Percentiles rank a stretch among this genome's conserved stretches.
Conservation (phyloP, 2,113 vertebrate genomes). For the Otolemur garnettii region DNA sequence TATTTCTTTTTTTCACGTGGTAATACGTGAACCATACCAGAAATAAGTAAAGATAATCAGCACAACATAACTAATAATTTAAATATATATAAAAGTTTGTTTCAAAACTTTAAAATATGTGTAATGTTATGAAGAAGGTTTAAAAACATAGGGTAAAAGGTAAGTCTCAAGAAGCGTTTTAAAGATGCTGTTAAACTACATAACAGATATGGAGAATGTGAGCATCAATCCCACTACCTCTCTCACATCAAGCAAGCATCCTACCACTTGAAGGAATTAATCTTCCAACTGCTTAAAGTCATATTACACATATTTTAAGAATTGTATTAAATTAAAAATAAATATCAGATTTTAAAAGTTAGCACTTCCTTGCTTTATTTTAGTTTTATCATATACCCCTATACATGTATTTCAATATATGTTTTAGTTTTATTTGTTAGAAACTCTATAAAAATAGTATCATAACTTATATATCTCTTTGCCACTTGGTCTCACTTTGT, state of each 20-base stretch:
- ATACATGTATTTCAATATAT: not conserved
- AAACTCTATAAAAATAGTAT: not conserved
- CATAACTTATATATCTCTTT: not conserved
- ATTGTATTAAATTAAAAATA: not conserved
- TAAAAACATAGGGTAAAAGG: not conserved
- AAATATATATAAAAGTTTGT: not conserved
- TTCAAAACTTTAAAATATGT: not conserved
- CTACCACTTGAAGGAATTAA: no score
- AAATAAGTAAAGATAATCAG: not conserved
- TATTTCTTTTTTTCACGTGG: not conserved
- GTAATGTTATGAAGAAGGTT: not conserved
- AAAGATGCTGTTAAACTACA: not conserved
- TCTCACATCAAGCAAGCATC: no score
- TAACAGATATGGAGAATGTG: not conserved
- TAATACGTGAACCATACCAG: not conserved
- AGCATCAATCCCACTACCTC: no score
- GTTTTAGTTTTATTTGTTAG: not conserved
- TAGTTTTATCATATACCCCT: not conserved
- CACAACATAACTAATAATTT: not conserved
- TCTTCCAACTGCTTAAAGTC: no score
- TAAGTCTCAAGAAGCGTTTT: not conserved
- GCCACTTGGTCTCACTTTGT: not conserved
- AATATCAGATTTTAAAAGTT: not conserved
- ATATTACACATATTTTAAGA: not conserved
- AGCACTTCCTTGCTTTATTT: not conserved